phyloP scores from a whole-genome alignment of 37 sponge, comb jelly and placozoan genomes.

The Halisarca cf. caerulea region DNA sequence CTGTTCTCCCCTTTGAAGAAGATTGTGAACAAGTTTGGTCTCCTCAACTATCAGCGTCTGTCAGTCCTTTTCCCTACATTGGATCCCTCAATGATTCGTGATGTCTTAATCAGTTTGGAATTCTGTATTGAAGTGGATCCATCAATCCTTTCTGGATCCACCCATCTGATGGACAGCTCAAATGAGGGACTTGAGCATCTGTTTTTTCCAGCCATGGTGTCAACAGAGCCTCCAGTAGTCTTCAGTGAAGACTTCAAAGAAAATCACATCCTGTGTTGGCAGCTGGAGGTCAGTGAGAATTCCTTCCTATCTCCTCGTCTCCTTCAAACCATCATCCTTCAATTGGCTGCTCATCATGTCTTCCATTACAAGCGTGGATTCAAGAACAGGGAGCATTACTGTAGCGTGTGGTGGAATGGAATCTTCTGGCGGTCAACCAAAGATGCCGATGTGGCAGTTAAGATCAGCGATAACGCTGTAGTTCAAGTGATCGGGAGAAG shows the following conservation, averaged over 20 bases:
- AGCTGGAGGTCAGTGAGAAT: too few relatives aligned
- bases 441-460: constrained; percentile 1
- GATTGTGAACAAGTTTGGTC: constrained; percentile 9
- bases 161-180: too few relatives aligned
- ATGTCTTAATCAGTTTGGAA: constrained; percentile 12
- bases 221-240: neutral
- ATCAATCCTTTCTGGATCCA: neutral
- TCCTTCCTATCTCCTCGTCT: neutral
- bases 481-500: neutral
- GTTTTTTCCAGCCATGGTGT: too few relatives aligned
- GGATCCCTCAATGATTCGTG: neutral
- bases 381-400: neutral
- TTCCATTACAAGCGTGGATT: neutral
- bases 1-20: neutral
- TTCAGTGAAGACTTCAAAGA: neutral
- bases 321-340: constrained; percentile 14
- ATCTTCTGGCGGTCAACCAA: neutral
- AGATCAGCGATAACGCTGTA: neutral
- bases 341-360: neutral
- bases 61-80: neutral
- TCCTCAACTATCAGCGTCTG: neutral
- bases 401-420: constrained; percentile 18
- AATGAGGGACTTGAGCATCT: too few relatives aligned
- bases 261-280: neutral
- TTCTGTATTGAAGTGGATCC: constrained; percentile 17